These are phyloP conservation scores for Sylvilagus floridanus DNA, from an alignment of 2,797 vertebrate species.

Conservation along the genomic window DNA sequence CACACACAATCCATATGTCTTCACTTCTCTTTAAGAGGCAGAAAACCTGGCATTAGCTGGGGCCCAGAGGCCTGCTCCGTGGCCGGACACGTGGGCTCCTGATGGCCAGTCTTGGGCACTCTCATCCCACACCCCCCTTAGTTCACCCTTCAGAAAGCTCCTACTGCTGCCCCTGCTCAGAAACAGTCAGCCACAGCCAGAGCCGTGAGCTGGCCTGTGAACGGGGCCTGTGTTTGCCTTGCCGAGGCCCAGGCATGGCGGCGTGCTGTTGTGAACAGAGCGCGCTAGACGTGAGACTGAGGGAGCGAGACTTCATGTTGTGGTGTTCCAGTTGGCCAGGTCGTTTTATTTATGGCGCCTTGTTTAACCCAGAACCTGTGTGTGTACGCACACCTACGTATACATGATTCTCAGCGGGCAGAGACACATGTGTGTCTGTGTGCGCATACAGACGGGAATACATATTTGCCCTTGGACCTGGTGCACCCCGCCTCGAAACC, in stretches of 20 bases:
- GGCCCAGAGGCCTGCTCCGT: neutral
- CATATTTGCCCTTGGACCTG: neutral
- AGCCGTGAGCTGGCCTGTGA: neutral
- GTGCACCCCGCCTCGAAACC: neutral
- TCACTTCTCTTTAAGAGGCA: slow-evolving; percentile 7
- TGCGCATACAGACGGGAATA: neutral
- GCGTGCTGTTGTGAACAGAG: fast-evolving
- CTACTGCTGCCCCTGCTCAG: neutral
- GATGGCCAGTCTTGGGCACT: too few species aligned
- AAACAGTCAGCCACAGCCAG: neutral
- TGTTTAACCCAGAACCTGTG: neutral
- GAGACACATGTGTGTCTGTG: fast-evolving
- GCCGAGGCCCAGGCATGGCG: neutral
- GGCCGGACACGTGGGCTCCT: neutral
- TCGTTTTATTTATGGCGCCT: neutral
- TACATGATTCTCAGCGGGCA: too few species aligned
- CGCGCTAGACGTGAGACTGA: neutral
- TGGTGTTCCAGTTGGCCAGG: neutral
- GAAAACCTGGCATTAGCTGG: neutral
- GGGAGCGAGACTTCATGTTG: neutral
- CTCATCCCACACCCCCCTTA: neutral
- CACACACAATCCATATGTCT: neutral
- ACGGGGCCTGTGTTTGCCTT: neutral
- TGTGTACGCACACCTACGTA: too few species aligned
- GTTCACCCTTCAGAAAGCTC: neutral